Evolutionary conservation across 2,888 invertebrate species (phyloP).

Genomic region (Melanostoma mellinum): DNA sequence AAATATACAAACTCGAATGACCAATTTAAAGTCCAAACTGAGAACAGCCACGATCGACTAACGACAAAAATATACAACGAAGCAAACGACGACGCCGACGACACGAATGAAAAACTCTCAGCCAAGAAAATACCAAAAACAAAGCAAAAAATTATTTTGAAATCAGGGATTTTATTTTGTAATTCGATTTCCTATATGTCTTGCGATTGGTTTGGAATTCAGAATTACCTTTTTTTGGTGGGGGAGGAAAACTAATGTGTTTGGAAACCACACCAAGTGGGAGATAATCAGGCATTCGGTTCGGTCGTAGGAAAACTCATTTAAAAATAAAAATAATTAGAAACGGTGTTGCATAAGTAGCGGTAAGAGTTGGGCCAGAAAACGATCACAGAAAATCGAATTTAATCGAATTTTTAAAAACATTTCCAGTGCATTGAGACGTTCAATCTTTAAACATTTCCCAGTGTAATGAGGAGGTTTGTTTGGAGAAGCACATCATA

Average conservation of each 20-base stretch:
- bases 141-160: conserved; percentile 5
- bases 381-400: neutral
- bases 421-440: conserved; percentile 27
- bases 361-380: neutral
- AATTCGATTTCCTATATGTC: conserved; percentile 16
- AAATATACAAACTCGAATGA: conserved; percentile 44
- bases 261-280: neutral
- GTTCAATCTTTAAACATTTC: conserved; percentile 37
- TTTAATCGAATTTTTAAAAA: conserved; percentile 26
- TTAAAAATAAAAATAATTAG: conserved; percentile 8
- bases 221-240: conserved; percentile 16
- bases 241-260: neutral
- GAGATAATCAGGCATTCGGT: neutral
- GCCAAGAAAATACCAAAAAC: neutral
- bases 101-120: conserved; percentile 32
- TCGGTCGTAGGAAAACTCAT: conserved; percentile 8
- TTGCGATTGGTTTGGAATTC: conserved; percentile 14
- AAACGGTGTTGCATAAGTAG: neutral
- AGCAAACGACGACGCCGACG: neutral
- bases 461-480: conserved; percentile 25
- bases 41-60: conserved; percentile 35
- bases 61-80: conserved; percentile 44
- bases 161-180: neutral
- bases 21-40: conserved; percentile 47
- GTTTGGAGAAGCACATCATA: conserved; percentile 36